Conservation (phyloP, 2,888 invertebrate species). For the Spicauda simplicius region DNA sequence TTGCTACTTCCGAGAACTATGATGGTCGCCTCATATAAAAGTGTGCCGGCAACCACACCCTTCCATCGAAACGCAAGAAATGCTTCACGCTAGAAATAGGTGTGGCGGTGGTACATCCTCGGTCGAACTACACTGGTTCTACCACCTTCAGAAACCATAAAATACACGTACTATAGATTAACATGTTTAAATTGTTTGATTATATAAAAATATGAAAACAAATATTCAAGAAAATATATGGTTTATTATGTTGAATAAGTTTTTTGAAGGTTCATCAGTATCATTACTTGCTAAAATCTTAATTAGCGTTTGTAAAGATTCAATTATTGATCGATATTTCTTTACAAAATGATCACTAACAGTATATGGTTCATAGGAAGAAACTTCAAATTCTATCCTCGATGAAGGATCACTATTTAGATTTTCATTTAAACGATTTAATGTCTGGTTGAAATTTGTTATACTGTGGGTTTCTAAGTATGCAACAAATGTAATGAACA, state of each 20-base stretch:
- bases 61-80: too few species aligned
- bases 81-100: too few species aligned
- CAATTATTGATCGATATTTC: background rate
- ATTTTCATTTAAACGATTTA: constrained; percentile 54
- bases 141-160: too few species aligned
- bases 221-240: background rate
- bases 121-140: too few species aligned
- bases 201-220: background rate
- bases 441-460: constrained; percentile 59
- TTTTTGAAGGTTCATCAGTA: background rate
- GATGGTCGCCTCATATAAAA: too few species aligned
- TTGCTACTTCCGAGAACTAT: too few species aligned
- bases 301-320: background rate
- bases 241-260: background rate
- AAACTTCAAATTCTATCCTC: background rate
- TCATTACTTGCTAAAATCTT: background rate
- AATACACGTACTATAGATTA: too few species aligned
- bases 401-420: background rate
- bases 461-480: constrained; percentile 68
- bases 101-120: too few species aligned
- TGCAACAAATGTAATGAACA: constrained; percentile 68
- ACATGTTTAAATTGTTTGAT: too few species aligned
- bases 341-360: background rate
- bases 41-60: too few species aligned
- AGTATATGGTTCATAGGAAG: background rate